Base-by-base conservation (phyloP, 1,140 invertebrate genomes). In the Octopus bimaculoides region DNA sequence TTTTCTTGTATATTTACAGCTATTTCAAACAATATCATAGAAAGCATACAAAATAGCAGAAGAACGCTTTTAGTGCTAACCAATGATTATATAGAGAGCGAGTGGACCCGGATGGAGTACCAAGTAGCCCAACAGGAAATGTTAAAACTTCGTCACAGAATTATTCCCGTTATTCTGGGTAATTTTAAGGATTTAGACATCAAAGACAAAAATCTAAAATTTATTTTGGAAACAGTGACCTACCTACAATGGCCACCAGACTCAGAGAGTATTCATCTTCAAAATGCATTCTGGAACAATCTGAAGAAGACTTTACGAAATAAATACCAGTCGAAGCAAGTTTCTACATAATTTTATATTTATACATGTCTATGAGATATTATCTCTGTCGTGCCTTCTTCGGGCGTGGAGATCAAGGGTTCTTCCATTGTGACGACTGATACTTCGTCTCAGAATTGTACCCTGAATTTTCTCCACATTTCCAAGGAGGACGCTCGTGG, bases 81-180 rank as follows among this genome's bases (percentile, higher is more conserved):
- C 0, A 82, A 82, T 12, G 77, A 83, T 26, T 88, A 85, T 74
- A 75, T 87, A 4, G 75, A 85, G n/a, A 88, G 84, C 61, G 87
- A 88, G 71, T 88, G 83, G 75, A 85, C 82, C 52, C 83, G 81
- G 53, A 85, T 87, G 73, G 87, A 88, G 78, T 88, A 88, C 73
- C 84, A 87, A 66, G 83, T 83, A 20, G 87, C 87, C 4, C 85
- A 86, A 71, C 79, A 84, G 9, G 85, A 87, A 81, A 86, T 86
- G 82, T 73, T 88, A 8, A 87, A 85, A 55, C 61, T 81, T 20
- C 82, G 83, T 61, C 84, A 85, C 76, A 79, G 82, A 69, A 87
- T 88, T 71, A 87, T 88, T 54, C 87, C 87, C 5, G 78, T 88
- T 54, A 83, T 88, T 5, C 77, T 86, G 3, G 82, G 85, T 53